phyloP scores from a whole-genome alignment of 2,797 vertebrate species.

The Coluber constrictor region DNA sequence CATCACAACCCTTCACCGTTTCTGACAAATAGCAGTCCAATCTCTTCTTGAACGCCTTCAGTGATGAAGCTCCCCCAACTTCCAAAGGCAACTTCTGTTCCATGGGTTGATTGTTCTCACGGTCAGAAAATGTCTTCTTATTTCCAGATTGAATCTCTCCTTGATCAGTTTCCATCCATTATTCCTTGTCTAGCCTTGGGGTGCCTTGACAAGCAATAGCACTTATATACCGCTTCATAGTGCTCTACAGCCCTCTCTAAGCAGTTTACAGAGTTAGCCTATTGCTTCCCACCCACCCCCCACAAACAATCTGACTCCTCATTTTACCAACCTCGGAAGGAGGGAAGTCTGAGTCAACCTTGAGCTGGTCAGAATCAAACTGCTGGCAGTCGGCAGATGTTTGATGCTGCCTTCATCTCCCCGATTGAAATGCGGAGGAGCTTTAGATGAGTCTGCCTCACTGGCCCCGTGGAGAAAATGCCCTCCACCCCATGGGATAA shows the following conservation, averaged over 20 bases:
- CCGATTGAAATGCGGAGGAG: not conserved
- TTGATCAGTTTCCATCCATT: no score
- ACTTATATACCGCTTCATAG: no score
- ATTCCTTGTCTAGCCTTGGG: no score
- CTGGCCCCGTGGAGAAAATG: not conserved
- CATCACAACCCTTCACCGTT: no score
- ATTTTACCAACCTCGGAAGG: not conserved
- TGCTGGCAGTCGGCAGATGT: not conserved
- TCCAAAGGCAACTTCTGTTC: no score
- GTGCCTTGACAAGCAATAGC: no score
- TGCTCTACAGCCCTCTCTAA: not conserved
- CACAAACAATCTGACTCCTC: not conserved
- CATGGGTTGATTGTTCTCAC: no score
- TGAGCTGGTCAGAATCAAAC: not conserved
- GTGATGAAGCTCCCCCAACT: no score
- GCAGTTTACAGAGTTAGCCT: not conserved
- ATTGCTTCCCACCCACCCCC: not conserved
- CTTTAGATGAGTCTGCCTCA: not conserved
- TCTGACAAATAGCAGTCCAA: no score
- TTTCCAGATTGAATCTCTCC: no score
- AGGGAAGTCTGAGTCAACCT: not conserved
- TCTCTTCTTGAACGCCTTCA: no score
- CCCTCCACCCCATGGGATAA: not conserved
- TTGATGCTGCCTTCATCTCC: not conserved
- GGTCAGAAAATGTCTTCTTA: no score